Evolutionary conservation across 2,888 invertebrate genomes (phyloP).

Genomic region (Athalia rosae): DNA sequence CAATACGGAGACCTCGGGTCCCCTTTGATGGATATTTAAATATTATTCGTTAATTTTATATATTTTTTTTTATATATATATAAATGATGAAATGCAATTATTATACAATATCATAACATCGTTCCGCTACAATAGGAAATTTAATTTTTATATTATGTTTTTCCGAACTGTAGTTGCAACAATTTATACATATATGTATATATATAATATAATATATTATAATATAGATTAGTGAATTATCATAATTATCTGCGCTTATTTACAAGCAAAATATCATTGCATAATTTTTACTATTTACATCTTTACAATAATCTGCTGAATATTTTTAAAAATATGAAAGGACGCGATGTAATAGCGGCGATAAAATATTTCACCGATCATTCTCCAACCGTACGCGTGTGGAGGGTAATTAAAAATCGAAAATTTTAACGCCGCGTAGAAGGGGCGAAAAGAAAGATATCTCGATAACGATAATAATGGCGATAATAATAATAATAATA

Average conservation of each 20-base stretch:
- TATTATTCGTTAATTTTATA: neutral
- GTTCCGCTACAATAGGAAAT: too few species aligned
- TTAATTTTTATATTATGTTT: too few species aligned
- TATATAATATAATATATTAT: slow-evolving; percentile 20
- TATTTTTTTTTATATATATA: neutral
- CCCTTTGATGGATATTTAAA: slow-evolving; percentile 1
- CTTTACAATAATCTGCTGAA: too few species aligned
- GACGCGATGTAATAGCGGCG: too few species aligned
- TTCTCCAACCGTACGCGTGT: too few species aligned
- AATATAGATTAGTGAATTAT: slow-evolving; percentile 44
- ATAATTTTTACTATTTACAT: too few species aligned
- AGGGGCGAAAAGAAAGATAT: neutral
- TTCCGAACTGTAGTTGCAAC: neutral
- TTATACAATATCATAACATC: too few species aligned
- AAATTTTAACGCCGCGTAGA: too few species aligned
- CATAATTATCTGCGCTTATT: slow-evolving; percentile 21
- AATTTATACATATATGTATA: slow-evolving; percentile 22
- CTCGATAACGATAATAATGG: slow-evolving; percentile 27
- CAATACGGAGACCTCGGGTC: slow-evolving; percentile 8
- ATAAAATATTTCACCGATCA: too few species aligned
- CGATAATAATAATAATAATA: slow-evolving; percentile 14
- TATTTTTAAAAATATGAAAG: too few species aligned
- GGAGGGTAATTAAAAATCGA: too few species aligned
- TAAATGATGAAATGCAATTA: neutral
- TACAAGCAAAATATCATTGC: neutral